Evolutionary conservation across 2,797 vertebrate genomes (phyloP).

Genomic region (Smutsia temminckii): DNA sequence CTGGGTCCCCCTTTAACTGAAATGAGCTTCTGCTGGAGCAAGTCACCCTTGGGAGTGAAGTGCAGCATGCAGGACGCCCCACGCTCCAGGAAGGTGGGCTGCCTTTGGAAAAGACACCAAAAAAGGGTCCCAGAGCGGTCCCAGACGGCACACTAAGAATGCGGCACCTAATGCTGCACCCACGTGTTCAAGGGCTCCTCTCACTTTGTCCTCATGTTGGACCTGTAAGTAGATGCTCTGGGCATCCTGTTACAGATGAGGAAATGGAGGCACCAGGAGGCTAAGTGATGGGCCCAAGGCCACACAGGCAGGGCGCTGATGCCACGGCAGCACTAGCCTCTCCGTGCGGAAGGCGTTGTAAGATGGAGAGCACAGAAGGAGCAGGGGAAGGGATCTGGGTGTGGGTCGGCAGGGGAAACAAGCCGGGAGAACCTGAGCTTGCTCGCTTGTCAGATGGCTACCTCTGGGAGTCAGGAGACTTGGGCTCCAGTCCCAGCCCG

Average conservation of each 20-base stretch:
- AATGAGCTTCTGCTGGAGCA: not conserved
- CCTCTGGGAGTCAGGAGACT: not conserved
- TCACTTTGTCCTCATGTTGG: accelerated
- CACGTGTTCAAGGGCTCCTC: not conserved
- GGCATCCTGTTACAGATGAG: not conserved
- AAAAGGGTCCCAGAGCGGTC: not conserved
- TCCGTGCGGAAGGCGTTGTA: not conserved
- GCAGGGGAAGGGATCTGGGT: not conserved
- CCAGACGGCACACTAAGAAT: not conserved
- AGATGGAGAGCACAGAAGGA: not conserved
- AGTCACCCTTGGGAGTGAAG: not conserved
- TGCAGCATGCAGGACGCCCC: too few relatives aligned
- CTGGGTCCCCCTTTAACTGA: not conserved
- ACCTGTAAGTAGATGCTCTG: not conserved
- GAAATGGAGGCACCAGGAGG: not conserved
- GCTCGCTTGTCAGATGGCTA: not conserved
- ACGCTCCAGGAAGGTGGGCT: not conserved
- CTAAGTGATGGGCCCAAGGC: not conserved
- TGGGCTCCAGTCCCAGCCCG: not conserved
- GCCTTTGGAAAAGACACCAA: not conserved
- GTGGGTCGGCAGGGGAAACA: not conserved
- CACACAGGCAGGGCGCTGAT: not conserved
- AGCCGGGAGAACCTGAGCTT: not conserved
- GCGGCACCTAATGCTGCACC: accelerated
- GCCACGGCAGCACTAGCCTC: not conserved